These are phyloP conservation scores for Epirrhoe alternata DNA, from an alignment of 2,888 invertebrate genomes.

Conservation along the genomic window DNA sequence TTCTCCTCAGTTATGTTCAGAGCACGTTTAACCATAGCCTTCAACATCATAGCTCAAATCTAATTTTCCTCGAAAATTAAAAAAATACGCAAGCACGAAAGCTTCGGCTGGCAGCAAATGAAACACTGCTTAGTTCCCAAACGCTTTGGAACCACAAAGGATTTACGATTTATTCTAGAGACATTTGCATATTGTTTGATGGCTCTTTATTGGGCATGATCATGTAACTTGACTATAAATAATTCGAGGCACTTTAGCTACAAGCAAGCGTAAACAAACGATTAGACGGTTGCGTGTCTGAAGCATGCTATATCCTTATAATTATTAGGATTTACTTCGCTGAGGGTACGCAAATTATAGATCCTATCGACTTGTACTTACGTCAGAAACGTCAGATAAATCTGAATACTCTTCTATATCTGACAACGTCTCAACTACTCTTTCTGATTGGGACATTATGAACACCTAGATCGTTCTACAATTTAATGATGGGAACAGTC, in stretches of 20 bases:
- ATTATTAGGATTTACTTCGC: conserved; percentile 51
- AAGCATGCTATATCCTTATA: conserved; percentile 58
- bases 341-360: conserved; percentile 26
- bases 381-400: conserved; percentile 61
- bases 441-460: conserved; percentile 46
- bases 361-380: conserved; percentile 58
- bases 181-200: conserved; percentile 78
- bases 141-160: conserved; percentile 59
- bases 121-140: conserved; percentile 69
- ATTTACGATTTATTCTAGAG: conserved; percentile 71
- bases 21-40: conserved; percentile 76
- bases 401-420: conserved; percentile 47
- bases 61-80: conserved; percentile 45
- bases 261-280: conserved; percentile 79
- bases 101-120: conserved; percentile 64
- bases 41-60: conserved; percentile 63
- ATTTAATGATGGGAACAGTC: conserved; percentile 5
- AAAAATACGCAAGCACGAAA: conserved; percentile 65
- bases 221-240: conserved; percentile 80
- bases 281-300: conserved; percentile 74
- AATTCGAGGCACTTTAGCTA: conserved; percentile 70
- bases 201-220: conserved; percentile 75
- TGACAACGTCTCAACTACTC: conserved; percentile 21
- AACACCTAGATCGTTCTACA: conserved; percentile 12
- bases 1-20: conserved; percentile 67